Conservation (phyloP, 2,888 invertebrate genomes). For the Polyommatus iphigenia region DNA sequence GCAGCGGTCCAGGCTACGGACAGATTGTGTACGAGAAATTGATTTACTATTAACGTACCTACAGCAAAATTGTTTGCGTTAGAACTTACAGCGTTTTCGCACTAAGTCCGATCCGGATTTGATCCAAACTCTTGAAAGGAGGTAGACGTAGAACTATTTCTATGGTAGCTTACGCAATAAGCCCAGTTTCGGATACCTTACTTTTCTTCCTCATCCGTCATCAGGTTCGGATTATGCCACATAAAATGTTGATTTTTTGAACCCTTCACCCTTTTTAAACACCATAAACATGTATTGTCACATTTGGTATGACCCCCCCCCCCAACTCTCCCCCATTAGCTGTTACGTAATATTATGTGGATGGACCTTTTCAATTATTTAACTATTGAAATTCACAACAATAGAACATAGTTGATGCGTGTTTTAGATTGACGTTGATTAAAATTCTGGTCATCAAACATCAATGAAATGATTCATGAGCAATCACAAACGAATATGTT, state of each 20-base stretch:
- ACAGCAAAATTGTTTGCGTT: slow-evolving; percentile 12
- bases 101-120: not conserved
- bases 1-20: slow-evolving; percentile 17
- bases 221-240: too few species aligned
- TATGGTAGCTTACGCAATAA: not conserved
- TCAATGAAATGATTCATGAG: not conserved
- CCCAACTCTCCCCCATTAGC: too few species aligned
- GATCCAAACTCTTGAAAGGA: not conserved
- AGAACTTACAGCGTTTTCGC: not conserved
- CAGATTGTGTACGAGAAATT: slow-evolving; percentile 32
- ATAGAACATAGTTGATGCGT: not conserved
- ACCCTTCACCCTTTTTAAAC: too few species aligned
- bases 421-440: slow-evolving; percentile 16
- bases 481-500: too few species aligned
- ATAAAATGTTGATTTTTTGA: too few species aligned
- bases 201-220: too few species aligned
- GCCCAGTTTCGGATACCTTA: too few species aligned
- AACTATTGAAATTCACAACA: not conserved
- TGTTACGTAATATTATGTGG: not conserved
- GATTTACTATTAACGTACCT: slow-evolving; percentile 28
- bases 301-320: not conserved
- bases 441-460: slow-evolving; percentile 21
- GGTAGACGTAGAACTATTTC: not conserved
- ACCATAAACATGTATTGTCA: too few species aligned
- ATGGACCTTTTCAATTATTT: not conserved